These are phyloP conservation scores for Phoxinus phoxinus DNA, from an alignment of 2,113 vertebrate species.

Conservation along the genomic window DNA sequence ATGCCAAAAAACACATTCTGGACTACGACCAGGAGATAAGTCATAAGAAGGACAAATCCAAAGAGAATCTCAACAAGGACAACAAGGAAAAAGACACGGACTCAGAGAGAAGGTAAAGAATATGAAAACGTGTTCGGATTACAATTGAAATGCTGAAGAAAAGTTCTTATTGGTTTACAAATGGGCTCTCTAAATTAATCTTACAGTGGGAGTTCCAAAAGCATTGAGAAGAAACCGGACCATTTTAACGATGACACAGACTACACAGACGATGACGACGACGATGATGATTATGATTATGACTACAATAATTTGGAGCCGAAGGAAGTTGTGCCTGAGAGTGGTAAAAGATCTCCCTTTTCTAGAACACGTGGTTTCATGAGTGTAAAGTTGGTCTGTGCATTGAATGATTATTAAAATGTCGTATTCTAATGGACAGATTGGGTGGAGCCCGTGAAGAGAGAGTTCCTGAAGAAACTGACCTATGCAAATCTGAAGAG, in stretches of 20 bases:
- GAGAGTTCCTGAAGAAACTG: constrained; percentile 79
- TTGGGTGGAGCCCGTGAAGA: constrained; percentile 75
- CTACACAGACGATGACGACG: constrained; percentile 18
- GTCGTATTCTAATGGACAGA: constrained; percentile 57
- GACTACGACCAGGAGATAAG: not conserved
- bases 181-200: not conserved
- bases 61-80: constrained; percentile 14
- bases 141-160: not conserved
- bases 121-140: not conserved
- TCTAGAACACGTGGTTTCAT: not conserved
- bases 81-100: constrained; percentile 15
- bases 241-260: constrained; percentile 32
- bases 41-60: not conserved
- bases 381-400: not conserved
- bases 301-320: constrained; percentile 8
- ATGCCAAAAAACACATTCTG: not conserved
- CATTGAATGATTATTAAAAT: not conserved
- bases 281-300: constrained; percentile 43
- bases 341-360: constrained; percentile 64
- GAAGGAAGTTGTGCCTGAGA: constrained; percentile 53
- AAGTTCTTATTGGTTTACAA: not conserved
- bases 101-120: constrained; percentile 53
- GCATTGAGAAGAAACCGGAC: constrained; percentile 44
- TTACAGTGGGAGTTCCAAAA: constrained; percentile 53
- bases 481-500: constrained; percentile 77